Percentiles rank a stretch among this genome's conserved stretches.
These are phyloP conservation scores for Chrysolina oricalcia DNA, from an alignment of 2,888 invertebrate species.

Conservation along the genomic window DNA sequence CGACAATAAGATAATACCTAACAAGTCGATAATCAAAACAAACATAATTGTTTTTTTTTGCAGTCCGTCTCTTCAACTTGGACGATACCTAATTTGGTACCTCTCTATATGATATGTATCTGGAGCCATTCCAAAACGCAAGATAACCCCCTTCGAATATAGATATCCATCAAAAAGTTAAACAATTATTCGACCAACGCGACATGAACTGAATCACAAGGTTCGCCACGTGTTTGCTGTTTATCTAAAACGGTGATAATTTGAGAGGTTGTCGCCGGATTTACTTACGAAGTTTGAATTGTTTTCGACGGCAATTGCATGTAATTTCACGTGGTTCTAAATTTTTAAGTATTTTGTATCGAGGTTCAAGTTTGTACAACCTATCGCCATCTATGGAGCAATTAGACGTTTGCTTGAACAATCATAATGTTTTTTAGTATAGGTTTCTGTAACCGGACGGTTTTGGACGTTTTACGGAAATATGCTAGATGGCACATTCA, in stretches of 20 bases:
- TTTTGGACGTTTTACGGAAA: no score
- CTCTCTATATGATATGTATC: not conserved
- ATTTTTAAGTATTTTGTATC: no score
- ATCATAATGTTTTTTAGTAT: no score
- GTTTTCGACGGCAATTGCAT: no score
- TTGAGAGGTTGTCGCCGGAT: no score
- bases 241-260: not conserved
- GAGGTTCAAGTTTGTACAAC: no score
- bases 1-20: not conserved
- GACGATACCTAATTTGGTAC: slow-evolving; percentile 11
- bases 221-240: not conserved
- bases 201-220: not conserved
- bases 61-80: not conserved
- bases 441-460: no score
- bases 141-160: slow-evolving; percentile 6
- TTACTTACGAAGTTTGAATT: no score
- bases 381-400: no score
- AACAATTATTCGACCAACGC: not conserved
- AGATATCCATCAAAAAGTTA: not conserved
- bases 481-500: no score
- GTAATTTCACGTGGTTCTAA: no score
- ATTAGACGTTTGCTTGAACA: no score
- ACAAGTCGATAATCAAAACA: not conserved
- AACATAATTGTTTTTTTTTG: not conserved
- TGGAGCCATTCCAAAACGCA: slow-evolving; percentile 7